Conservation (phyloP, 2,113 vertebrate genomes). For the Chloropsis cyanopogon region DNA sequence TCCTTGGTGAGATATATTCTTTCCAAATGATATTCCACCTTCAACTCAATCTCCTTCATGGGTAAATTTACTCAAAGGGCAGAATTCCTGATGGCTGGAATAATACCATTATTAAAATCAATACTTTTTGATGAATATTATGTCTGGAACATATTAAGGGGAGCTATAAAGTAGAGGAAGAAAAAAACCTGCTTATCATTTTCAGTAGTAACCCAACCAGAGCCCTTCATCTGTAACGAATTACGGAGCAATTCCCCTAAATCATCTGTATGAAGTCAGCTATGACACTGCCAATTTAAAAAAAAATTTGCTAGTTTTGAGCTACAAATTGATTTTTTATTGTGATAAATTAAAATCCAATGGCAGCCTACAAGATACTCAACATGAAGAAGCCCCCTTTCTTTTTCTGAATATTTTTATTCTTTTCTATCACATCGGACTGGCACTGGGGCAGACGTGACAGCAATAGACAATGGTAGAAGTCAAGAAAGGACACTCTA, state of each 20-base stretch:
- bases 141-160: not conserved
- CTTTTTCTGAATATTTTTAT: not conserved
- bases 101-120: slow-evolving; percentile 38
- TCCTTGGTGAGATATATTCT: not conserved
- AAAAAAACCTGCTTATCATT: not conserved
- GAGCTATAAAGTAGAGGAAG: not conserved
- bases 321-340: slow-evolving; percentile 68
- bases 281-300: slow-evolving; percentile 54
- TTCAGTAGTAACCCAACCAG: not conserved
- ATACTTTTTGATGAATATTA: slow-evolving; percentile 40
- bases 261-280: slow-evolving; percentile 43
- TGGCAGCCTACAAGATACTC: slow-evolving; percentile 46
- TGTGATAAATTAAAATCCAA: slow-evolving; percentile 72
- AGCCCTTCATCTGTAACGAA: slow-evolving; percentile 26
- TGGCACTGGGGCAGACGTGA: not conserved
- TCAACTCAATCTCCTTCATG: not conserved
- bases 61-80: slow-evolving; percentile 25
- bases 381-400: slow-evolving; percentile 8
- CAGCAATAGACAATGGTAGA: not conserved
- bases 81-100: slow-evolving; percentile 50
- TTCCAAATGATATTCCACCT: not conserved
- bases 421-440: not conserved
- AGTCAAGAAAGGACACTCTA: not conserved
- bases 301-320: slow-evolving; percentile 61
- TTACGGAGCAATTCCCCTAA: slow-evolving; percentile 41